Base-by-base conservation (phyloP, 2,797 vertebrate genomes). In the Peromyscus eremicus region DNA sequence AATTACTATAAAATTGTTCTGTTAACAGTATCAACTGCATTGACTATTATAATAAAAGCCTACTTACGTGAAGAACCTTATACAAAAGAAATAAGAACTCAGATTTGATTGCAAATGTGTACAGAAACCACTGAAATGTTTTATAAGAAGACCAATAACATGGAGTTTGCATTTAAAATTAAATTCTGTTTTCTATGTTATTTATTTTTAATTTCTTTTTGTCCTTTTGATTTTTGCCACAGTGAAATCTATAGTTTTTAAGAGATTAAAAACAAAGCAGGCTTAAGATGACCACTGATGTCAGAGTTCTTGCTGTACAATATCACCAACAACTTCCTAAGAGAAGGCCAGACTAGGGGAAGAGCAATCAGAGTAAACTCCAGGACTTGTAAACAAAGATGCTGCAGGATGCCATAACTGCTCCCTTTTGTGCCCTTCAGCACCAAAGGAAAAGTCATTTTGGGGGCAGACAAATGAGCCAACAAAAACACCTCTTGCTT, bases 261-360 rank as follows among this genome's bases (percentile, higher is more conserved):
- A 34, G 91, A 94, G 25, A 29, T 81, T 81, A 81, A 90, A 84
- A 94, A 68, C 25, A 92, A 90, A 96, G 55, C 60, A 92, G 9
- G 66, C 43, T 85, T 49, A n/a, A 49, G 27, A 73, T 83, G 40
- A 86, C 27, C 85, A 83, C 90, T 37, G 90, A 79, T 88, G 16
- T 8, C n/a, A 17, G 13, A 55, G 7, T 6, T 17, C n/a, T 94
- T 80, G n/a, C 55, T 93, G 93, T 70, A 27, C 6, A 57, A 84
- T 70, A 40, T 86, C 12, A 55, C 64, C 66, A 62, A 81, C 32
- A 10, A 75, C 19, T 81, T 29, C 21, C 21, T 34, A 66, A 73
- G 93, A 92, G 16, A 88, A 89, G 8, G 17, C n/a, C 37, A 87
- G 75, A 55, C 19, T 25, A 43, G 55, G 46, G 29, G 40, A 87